Evolutionary conservation across 2,113 vertebrate genomes (phyloP), one percentile per base, ranked within the genome.

Genomic region (Bubo scandiacus): DNA sequence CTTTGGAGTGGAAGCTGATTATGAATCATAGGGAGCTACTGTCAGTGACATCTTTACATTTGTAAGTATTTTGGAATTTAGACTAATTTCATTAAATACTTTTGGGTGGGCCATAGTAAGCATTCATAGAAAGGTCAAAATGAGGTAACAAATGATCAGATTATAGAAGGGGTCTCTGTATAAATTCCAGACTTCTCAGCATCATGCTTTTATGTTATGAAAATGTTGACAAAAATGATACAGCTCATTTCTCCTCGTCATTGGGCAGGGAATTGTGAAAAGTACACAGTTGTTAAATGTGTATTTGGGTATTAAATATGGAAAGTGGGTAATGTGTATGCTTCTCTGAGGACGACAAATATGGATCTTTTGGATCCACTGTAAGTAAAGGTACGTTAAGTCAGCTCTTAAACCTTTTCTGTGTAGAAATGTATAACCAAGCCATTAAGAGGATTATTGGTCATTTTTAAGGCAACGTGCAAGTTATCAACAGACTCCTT

Each of bases 41-140:
- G 15, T 58, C 68, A 65, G 17, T 70, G 49, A 52, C 36, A 32
- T 74, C 47, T 52, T 57, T 65, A 40, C 45, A 47, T 47, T 47
- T 61, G 88, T 91, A 92, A 93, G 92, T 96, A 94, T 79, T 68
- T 71, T 40, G 34, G 36, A 88, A 74, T 79, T 86, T 42, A 54
- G 54, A 58, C 42, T 52, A 5, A 78, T 74, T 88, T 75, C 3
- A 70, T 51, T 40, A 66, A 66, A 22, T n/a, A 17, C 15, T 88
- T 87, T 15, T 45, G 58, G 21, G 26, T 80, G 20, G 78, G 27
- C 54, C 20, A 22, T 13, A 42, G 61, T 65, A 79, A 81, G 29
- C 42, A n/a, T 66, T 88, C 49, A 43, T 32, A 54, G 43, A 65
- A 79, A 58, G 27, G 36, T 86, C 54, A 73, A 73, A 90, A 67